Conservation (phyloP, 2,113 vertebrate genomes). For the Dipodomys stephensi region DNA sequence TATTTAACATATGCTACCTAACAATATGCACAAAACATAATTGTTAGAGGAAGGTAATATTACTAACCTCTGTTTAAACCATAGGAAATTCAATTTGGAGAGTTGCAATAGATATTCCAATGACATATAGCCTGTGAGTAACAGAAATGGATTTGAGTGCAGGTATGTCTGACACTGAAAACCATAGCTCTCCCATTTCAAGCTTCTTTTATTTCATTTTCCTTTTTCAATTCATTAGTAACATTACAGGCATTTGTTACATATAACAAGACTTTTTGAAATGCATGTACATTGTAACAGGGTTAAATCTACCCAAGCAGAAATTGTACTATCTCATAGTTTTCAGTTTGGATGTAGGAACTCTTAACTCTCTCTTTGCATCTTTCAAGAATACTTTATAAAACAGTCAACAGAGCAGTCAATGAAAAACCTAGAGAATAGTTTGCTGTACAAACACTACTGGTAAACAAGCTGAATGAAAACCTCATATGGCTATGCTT, state of each 20-base stretch:
- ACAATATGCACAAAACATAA: neutral
- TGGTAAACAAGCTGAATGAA: no score
- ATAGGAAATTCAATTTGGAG: constrained; percentile 10
- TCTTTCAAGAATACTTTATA: neutral
- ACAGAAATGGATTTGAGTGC: neutral
- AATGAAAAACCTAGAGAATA: no score
- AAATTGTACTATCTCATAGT: neutral
- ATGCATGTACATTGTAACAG: neutral
- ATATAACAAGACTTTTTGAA: neutral
- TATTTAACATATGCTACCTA: constrained; percentile 31
- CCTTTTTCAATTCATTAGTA: neutral
- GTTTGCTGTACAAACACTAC: no score
- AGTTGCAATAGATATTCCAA: constrained; percentile 27
- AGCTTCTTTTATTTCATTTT: neutral
- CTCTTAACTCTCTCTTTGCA: neutral
- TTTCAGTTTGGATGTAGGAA: neutral
- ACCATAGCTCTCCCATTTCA: neutral
- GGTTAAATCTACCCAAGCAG: neutral
- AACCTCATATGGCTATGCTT: no score
- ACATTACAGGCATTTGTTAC: neutral
- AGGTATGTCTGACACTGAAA: neutral
- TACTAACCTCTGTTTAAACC: neutral
- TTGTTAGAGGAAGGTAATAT: neutral
- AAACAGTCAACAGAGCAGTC: no score
- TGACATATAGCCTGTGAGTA: neutral